phyloP scores from a whole-genome alignment of 1,140 invertebrate genomes.

The Araneus ventricosus region DNA sequence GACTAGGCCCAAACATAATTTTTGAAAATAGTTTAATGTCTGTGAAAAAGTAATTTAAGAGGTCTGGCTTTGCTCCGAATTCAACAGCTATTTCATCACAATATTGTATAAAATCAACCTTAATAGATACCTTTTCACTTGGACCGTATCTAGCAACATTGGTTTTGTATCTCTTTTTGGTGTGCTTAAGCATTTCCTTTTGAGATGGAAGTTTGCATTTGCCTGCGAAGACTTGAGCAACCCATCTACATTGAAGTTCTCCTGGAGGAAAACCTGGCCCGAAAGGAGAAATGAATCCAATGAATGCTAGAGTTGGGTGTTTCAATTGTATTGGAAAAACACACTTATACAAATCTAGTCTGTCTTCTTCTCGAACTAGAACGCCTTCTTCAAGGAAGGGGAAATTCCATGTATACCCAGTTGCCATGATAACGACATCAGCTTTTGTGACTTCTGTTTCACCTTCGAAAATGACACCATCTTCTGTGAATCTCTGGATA shows the following conservation, averaged over 20 bases:
- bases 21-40: slow-evolving; percentile 78
- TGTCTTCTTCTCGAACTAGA: slow-evolving; percentile 78
- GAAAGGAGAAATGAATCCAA: slow-evolving; percentile 82
- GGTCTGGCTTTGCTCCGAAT: slow-evolving; percentile 78
- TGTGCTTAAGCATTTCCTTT: slow-evolving; percentile 73
- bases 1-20: slow-evolving; percentile 79
- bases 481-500: slow-evolving; percentile 78
- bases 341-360: slow-evolving; percentile 80
- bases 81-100: slow-evolving; percentile 79
- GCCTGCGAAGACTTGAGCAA: slow-evolving; percentile 67
- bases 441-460: slow-evolving; percentile 73
- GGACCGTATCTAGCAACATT: slow-evolving; percentile 72
- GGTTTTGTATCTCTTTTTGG: slow-evolving; percentile 69
- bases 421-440: slow-evolving; percentile 80
- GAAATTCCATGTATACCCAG: slow-evolving; percentile 80
- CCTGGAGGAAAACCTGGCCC: slow-evolving; percentile 82
- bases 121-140: slow-evolving; percentile 3
- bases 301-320: slow-evolving; percentile 80
- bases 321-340: slow-evolving; percentile 79
- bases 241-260: slow-evolving; percentile 79
- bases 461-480: slow-evolving; percentile 79
- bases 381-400: slow-evolving; percentile 78
- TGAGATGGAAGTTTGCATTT: slow-evolving; percentile 73
- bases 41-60: slow-evolving; percentile 78
- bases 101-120: slow-evolving; percentile 77